These are phyloP conservation scores for Echeneis naucrates DNA, from an alignment of 2,797 vertebrate species.

Conservation along the genomic window DNA sequence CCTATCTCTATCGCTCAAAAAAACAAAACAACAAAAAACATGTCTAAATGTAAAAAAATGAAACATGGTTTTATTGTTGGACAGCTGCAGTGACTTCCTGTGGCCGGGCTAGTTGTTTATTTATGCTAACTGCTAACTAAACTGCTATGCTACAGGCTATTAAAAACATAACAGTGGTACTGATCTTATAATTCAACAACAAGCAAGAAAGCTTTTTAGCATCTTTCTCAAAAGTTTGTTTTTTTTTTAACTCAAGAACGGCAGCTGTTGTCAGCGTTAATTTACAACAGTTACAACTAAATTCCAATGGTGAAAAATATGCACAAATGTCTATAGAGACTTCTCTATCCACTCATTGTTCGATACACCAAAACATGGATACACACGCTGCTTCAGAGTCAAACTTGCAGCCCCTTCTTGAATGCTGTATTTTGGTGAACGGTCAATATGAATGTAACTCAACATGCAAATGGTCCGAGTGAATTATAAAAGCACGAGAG, in stretches of 20 bases:
- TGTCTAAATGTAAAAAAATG: neutral
- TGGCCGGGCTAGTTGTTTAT: neutral
- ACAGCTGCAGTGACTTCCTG: neutral
- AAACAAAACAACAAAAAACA: too few species aligned
- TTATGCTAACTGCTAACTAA: conserved; percentile 16
- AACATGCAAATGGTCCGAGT: neutral
- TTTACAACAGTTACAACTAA: neutral
- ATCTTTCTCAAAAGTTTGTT: conserved; percentile 11
- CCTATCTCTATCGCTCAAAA: too few species aligned
- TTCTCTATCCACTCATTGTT: neutral
- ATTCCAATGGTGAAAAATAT: neutral
- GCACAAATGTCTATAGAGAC: neutral
- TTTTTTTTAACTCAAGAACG: conserved; percentile 16
- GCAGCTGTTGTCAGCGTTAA: conserved; percentile 5
- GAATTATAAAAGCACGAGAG: neutral
- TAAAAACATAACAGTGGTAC: conserved; percentile 3
- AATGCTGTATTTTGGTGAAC: conserved; percentile 5
- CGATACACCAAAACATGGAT: conserved; percentile 8
- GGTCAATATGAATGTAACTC: conserved; percentile 3
- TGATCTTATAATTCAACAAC: neutral
- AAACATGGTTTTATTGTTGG: neutral
- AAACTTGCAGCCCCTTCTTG: neutral
- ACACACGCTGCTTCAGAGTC: neutral
- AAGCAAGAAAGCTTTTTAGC: conserved; percentile 6
- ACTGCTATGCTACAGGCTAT: neutral